phyloP scores from a whole-genome alignment of 2,888 invertebrate species.

The Nebria brevicollis region DNA sequence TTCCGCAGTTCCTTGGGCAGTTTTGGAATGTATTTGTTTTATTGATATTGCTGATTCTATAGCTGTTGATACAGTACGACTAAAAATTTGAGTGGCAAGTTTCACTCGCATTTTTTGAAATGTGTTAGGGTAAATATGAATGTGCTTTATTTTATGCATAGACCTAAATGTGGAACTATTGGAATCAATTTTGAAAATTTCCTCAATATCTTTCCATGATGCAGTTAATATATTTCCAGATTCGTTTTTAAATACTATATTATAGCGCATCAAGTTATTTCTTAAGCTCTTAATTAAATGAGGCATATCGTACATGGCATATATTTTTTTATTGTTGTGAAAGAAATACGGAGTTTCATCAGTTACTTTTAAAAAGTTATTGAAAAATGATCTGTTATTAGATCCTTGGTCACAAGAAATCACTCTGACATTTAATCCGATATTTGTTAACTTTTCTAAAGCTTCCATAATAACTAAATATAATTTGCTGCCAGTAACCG shows the following conservation, averaged over 20 bases:
- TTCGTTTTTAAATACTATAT: slow-evolving; percentile 8
- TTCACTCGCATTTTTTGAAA: slow-evolving; percentile 31
- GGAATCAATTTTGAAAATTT: no score
- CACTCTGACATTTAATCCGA: no score
- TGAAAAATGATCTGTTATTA: slow-evolving; percentile 23
- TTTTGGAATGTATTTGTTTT: no score
- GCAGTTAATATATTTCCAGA: background rate
- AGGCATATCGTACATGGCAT: slow-evolving; percentile 21
- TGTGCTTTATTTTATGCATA: slow-evolving; percentile 17
- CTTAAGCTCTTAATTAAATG: slow-evolving; percentile 24
- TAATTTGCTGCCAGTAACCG: slow-evolving; percentile 15
- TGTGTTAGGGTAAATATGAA: slow-evolving; percentile 21
- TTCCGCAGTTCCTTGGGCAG: slow-evolving; percentile 5
- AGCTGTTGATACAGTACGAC: background rate
- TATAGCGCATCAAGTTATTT: slow-evolving; percentile 21
- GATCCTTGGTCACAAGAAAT: slow-evolving; percentile 18
- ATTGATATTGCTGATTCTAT: no score
- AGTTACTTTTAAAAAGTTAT: slow-evolving; percentile 12
- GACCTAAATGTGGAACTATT: slow-evolving; percentile 3
- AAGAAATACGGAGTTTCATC: slow-evolving; percentile 25
- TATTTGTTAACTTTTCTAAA: slow-evolving; percentile 19
- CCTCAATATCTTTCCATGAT: slow-evolving; percentile 23
- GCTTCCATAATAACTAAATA: slow-evolving; percentile 16
- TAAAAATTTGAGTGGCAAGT: slow-evolving; percentile 24
- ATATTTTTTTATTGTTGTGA: slow-evolving; percentile 21